phyloP scores from a whole-genome alignment of 2,797 vertebrate species.

The Loris lydekkerianus region DNA sequence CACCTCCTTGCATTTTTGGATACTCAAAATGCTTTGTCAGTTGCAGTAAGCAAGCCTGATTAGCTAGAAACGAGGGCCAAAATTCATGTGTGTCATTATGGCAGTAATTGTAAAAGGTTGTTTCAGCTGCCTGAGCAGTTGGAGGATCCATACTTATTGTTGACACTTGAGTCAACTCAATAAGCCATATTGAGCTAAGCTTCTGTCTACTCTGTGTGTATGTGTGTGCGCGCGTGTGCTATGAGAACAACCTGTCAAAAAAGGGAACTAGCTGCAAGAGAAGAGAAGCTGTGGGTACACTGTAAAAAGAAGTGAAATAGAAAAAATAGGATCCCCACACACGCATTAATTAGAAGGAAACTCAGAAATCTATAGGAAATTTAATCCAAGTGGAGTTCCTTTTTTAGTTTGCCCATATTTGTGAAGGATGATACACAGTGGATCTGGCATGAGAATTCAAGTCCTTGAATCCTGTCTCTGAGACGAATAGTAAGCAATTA shows the following conservation, averaged over 20 bases:
- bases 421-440: background rate
- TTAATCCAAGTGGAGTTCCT: background rate
- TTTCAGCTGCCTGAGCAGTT: background rate
- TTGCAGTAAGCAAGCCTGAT: background rate
- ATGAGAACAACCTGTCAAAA: background rate
- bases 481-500: background rate
- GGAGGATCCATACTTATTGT: background rate
- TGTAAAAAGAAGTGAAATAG: background rate
- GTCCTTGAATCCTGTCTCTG: background rate
- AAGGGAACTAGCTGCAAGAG: background rate
- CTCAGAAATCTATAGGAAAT: conserved; percentile 12
- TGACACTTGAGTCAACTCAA: background rate
- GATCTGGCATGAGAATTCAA: background rate
- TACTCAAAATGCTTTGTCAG: background rate
- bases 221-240: too few species aligned
- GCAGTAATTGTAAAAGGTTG: background rate
- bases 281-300: background rate
- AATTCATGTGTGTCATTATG: background rate
- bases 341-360: background rate
- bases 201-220: background rate
- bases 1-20: background rate
- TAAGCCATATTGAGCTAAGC: background rate
- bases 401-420: background rate
- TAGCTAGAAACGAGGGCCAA: background rate
- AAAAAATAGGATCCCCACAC: background rate